A percentile compares a stretch with the other conserved stretches of the same genome.
These are phyloP conservation scores for Ecliptopera silaceata DNA, from an alignment of 2,888 invertebrate species.

Conservation along the genomic window DNA sequence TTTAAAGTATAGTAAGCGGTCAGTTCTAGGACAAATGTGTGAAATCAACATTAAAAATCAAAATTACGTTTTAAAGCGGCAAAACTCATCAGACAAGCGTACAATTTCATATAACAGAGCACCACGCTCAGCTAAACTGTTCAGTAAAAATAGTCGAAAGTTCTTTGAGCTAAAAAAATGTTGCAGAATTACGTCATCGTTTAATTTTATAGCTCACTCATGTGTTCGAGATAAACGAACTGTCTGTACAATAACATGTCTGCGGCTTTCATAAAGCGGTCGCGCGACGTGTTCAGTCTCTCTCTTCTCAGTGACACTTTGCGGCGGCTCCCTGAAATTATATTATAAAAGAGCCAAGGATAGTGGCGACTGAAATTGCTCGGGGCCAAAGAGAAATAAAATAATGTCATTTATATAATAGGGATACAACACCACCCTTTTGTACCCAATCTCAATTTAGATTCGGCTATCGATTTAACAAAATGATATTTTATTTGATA, in stretches of 20 bases:
- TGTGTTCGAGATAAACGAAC: conserved; percentile 40
- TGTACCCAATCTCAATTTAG: conserved; percentile 20
- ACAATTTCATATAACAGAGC: no score
- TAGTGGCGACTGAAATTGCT: conserved; percentile 59
- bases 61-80: no score
- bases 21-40: background rate
- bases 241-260: conserved; percentile 43
- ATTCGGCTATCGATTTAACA: background rate
- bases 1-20: background rate
- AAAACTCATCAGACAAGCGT: no score
- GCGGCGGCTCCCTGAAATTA: conserved; percentile 55
- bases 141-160: no score
- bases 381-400: conserved; percentile 55
- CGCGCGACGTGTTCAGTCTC: conserved; percentile 39
- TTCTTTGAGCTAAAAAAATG: no score
- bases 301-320: conserved; percentile 42
- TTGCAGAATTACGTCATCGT: no score
- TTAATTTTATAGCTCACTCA: background rate
- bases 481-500: conserved; percentile 2
- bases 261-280: conserved; percentile 54
- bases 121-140: no score
- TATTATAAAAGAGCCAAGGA: conserved; percentile 58
- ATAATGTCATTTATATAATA: conserved; percentile 54
- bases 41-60: no score
- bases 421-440: conserved; percentile 43